Base-by-base conservation (phyloP, 2,113 vertebrate species). In the Miniopterus natalensis region DNA sequence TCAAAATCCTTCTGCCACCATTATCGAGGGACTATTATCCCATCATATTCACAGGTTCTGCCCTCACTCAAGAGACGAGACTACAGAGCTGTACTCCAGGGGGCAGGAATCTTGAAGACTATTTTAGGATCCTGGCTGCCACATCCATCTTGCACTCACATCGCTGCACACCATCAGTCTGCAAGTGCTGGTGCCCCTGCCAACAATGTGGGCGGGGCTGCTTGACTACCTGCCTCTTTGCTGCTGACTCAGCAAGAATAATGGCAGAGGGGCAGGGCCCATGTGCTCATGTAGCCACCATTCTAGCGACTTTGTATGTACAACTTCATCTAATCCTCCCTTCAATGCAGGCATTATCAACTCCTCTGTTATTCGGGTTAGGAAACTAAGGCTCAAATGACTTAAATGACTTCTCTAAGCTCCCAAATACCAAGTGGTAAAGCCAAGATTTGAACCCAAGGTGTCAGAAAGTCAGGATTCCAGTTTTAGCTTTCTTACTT, bases 161-260 rank as follows among this genome's bases (percentile, higher is more conserved):
- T 0, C 1, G 0, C 9, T 1, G n/a, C 9, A 31, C 8, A 3
- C n/a, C 21, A 9, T 15, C 45, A 3, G 27, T 51, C 51, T 17
- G 27, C 2, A 11, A 21, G 65, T 27, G 49, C 8, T 2, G 0
- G 23, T 11, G 36, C 10, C 31, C 59, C 23, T 17, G 31, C n/a
- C 55, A 12, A 20, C 84, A 42, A n/a, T 0, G 0, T 23, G 65
- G 55, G 59, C 5, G 2, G 71, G 29, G 51, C 36, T 31, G 1
- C 11, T 40, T 3, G 8, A 36, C 17, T 18, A 47, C 31, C 40
- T 51, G 51, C 21, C 59, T 63, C 45, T 81, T 55, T 92, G 51
- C 45, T 1, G 6, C 68, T 1, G 3, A 51, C 4, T 20, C 21
- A 66, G 20, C 55, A 36, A 47, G 47, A 83, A 80, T 3, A 45